Base-by-base conservation (phyloP, 2,797 vertebrate genomes). In the Botia almorhae region DNA sequence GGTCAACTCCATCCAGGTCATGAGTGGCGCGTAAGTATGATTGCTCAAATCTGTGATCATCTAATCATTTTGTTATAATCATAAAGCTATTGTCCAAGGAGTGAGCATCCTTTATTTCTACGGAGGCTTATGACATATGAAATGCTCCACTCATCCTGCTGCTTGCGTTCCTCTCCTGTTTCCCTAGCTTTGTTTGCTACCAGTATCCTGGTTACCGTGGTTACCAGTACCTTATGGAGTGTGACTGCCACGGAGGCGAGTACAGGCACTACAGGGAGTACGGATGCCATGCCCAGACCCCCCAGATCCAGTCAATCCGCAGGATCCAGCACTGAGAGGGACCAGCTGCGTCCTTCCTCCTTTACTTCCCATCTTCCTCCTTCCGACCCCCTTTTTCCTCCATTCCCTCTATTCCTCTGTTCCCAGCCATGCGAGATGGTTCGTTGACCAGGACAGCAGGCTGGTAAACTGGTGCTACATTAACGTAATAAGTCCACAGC, bases 181-280 rank as follows among this genome's bases (percentile, higher is more conserved):
- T 78, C 63, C 81, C 2, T 89, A 98, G 97, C 85, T 98, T 96
- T 89, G 96, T 98, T 85, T 97, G 96, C 92, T 97, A 96, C 71
- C 97, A 98, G 92, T 98, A 92, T 85, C 97, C 97, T 0, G 96
- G 97, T 1, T 98, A 97, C 90, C 95, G 96, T 73, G 97, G 96
- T 69, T 95, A 96, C 90, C 96, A 97, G 92, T 98, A 96, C 81
- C 94, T 98, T 81, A 89, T 98, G 94, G 97, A 98, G 91, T 94
- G 95, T 0, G 96, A 98, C 89, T 93, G 93, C 86, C 94, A 89
- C 0, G 92, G 92, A 5, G 97, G 97, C 61, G 94, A 97, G 90
- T 97, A 96, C 94, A 96, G 96, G 92, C 95, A 95, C 81, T 96
- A 96, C 90, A 90, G 95, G 76, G 96, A 97, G 89, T 96, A 94